phyloP scores from a whole-genome alignment of 37 sponge, comb jelly and placozoan genomes.

The Ephydatia muelleri region DNA sequence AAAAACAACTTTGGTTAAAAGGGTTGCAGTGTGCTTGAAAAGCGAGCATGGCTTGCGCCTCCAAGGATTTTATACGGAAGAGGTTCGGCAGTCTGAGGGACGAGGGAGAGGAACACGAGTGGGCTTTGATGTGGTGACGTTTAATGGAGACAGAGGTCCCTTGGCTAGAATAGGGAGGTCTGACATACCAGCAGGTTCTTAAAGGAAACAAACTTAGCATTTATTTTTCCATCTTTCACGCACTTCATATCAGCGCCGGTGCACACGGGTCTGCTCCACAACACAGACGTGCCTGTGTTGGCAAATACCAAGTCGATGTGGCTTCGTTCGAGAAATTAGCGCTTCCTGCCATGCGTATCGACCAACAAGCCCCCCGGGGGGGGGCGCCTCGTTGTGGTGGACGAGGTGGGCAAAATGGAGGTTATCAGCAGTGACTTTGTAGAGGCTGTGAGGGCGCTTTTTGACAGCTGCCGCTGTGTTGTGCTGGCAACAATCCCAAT shows the following conservation, averaged over 20 bases:
- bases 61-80: conserved; percentile 61
- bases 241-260: not conserved
- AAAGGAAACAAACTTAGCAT: not conserved
- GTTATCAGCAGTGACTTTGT: conserved; percentile 45
- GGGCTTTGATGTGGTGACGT: conserved; percentile 75
- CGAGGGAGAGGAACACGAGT: conserved; percentile 39
- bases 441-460: conserved; percentile 12
- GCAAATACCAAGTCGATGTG: conserved; percentile 53
- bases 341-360: conserved; percentile 19
- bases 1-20: conserved; percentile 60
- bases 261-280: not conserved
- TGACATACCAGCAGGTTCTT: not conserved
- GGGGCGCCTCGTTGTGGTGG: conserved; percentile 32
- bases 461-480: conserved; percentile 7
- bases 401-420: conserved; percentile 76
- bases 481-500: conserved; percentile 60
- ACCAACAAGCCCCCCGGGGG: not conserved
- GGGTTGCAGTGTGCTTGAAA: conserved; percentile 21
- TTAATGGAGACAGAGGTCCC: conserved; percentile 48
- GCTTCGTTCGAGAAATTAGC: conserved; percentile 51
- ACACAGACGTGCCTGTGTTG: conserved; percentile 16
- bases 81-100: conserved; percentile 32
- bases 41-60: conserved; percentile 16
- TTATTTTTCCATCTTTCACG: not conserved
- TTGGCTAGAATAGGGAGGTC: conserved; percentile 55